phyloP scores from a whole-genome alignment of 2,797 vertebrate genomes.

The Aviceda cuculoides region DNA sequence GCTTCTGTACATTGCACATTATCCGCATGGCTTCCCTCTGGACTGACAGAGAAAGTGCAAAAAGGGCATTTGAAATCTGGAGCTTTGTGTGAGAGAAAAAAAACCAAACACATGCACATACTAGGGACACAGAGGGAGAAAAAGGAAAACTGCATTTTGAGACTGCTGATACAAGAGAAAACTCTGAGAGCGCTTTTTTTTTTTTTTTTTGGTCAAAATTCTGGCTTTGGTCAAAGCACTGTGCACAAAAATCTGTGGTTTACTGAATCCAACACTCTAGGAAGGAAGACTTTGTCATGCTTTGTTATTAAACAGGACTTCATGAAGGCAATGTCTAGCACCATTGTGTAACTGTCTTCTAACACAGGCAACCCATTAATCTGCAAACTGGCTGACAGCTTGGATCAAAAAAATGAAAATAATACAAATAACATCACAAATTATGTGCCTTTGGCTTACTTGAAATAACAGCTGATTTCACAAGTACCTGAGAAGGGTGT shows the following conservation, averaged over 20 bases:
- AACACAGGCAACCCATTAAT: background rate
- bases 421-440: background rate
- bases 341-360: background rate
- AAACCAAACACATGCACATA: background rate
- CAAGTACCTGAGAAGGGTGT: slow-evolving; percentile 4
- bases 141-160: background rate
- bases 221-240: background rate
- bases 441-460: background rate
- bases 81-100: background rate
- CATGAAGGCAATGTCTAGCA: background rate
- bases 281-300: background rate
- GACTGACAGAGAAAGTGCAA: background rate
- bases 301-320: background rate
- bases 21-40: background rate
- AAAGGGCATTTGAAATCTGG: background rate
- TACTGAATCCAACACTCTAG: background rate
- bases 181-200: background rate
- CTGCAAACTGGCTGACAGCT: background rate
- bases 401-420: background rate
- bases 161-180: background rate
- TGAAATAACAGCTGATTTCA: slow-evolving; percentile 20
- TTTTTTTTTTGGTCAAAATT: background rate
- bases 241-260: background rate
- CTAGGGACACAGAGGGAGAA: background rate
- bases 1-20: background rate